A percentile compares a stretch with the other conserved stretches of the same genome.
These are phyloP conservation scores for Ferrisia virgata DNA, from an alignment of 2,888 invertebrate genomes.

Conservation along the genomic window DNA sequence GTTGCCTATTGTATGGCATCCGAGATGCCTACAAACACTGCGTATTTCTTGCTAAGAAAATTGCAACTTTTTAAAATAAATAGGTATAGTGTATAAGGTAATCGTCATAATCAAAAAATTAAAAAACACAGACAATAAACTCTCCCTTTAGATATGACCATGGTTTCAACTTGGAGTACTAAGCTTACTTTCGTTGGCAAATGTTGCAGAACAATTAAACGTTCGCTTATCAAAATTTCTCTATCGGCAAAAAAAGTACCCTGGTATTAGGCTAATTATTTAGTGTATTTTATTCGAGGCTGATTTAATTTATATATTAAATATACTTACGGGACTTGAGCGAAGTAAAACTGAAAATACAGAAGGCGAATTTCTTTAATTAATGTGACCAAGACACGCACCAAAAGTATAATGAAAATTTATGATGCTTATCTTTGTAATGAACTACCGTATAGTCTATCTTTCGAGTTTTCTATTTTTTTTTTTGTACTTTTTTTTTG, in stretches of 20 bases:
- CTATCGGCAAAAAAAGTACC: not conserved
- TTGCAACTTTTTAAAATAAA: too few relatives aligned
- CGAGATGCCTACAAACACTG: too few relatives aligned
- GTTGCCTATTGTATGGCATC: too few relatives aligned
- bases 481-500: not conserved
- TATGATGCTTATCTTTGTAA: slow-evolving; percentile 25
- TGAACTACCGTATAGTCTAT: slow-evolving; percentile 8
- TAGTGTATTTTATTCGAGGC: slow-evolving; percentile 3
- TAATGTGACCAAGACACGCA: slow-evolving; percentile 24
- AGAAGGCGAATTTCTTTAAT: slow-evolving; percentile 33
- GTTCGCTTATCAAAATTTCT: not conserved
- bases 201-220: not conserved
- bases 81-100: too few relatives aligned
- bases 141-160: too few relatives aligned
- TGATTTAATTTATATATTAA: slow-evolving; percentile 32
- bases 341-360: slow-evolving; percentile 16
- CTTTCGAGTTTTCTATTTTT: slow-evolving; percentile 8
- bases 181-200: too few relatives aligned
- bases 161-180: too few relatives aligned
- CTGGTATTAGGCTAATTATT: slow-evolving; percentile 17
- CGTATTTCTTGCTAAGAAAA: too few relatives aligned
- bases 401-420: slow-evolving; percentile 32
- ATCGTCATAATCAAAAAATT: too few relatives aligned
- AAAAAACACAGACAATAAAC: too few relatives aligned
- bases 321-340: not conserved